Percentiles rank a stretch among this genome's conserved stretches.
phyloP scores from a whole-genome alignment of 2,797 vertebrate genomes.

The Anomalospiza imberbis region DNA sequence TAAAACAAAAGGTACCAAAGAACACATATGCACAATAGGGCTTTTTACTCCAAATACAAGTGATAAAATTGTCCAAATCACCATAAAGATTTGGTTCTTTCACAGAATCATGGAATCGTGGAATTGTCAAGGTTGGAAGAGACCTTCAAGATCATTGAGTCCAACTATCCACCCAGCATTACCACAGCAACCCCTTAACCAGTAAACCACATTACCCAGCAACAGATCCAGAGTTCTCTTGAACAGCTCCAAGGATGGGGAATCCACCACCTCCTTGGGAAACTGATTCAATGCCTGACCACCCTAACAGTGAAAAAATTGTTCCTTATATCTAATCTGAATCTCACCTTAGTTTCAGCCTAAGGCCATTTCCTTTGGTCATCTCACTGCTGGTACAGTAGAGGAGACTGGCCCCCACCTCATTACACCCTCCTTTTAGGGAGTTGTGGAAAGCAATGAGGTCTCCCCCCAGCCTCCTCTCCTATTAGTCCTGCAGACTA shows the following conservation, averaged over 20 bases:
- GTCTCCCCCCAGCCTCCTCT: not conserved
- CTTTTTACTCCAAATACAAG: not conserved
- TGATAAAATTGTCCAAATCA: not conserved
- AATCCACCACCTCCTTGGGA: not conserved
- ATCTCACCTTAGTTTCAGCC: fast-evolving
- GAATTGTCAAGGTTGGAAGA: not conserved
- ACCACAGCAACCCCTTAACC: not conserved
- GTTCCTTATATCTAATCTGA: not conserved
- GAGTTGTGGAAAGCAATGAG: fast-evolving
- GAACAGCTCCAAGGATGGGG: not conserved
- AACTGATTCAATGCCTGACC: not conserved
- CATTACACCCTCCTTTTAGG: not conserved
- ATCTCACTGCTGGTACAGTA: not conserved
- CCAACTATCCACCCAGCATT: not conserved
- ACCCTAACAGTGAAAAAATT: not conserved
- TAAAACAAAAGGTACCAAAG: not conserved
- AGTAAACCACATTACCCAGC: not conserved
- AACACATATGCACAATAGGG: not conserved
- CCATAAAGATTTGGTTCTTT: not conserved
- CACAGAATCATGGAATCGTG: not conserved
- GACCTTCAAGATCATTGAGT: not conserved
- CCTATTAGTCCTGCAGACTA: not conserved
- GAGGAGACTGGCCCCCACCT: fast-evolving
- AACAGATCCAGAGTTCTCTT: not conserved
- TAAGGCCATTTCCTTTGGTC: not conserved